Percentiles rank a stretch among this genome's conserved stretches.
Evolutionary conservation across 1,140 invertebrate species (phyloP).

Genomic region (Scylla paramamosain): DNA sequence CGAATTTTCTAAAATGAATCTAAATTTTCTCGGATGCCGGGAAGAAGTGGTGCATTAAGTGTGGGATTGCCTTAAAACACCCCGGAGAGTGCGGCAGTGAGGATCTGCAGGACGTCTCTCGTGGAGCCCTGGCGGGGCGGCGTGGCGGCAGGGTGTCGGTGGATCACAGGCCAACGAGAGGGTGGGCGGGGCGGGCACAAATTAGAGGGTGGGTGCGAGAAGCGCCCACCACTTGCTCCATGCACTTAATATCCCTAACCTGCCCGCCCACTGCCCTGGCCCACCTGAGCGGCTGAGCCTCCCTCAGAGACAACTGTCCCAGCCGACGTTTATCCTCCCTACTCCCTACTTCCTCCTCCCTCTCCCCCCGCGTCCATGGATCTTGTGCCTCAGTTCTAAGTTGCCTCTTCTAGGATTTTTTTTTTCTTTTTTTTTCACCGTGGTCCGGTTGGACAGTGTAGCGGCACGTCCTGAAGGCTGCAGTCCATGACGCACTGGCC

Average conservation of each 20-base stretch:
- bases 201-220: slow-evolving; percentile 71
- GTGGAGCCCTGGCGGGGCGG: not conserved
- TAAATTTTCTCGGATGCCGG: not conserved
- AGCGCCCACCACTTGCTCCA: slow-evolving; percentile 60
- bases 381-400: not conserved
- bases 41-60: not conserved
- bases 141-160: slow-evolving; percentile 36
- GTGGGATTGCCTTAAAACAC: not conserved
- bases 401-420: not conserved
- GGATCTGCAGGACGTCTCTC: not conserved
- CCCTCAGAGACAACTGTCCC: not conserved
- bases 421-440: no score
- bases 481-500: not conserved
- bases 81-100: not conserved
- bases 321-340: not conserved
- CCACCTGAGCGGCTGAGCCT: slow-evolving; percentile 55
- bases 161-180: slow-evolving; percentile 3
- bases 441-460: not conserved
- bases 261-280: slow-evolving; percentile 56
- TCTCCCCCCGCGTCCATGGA: not conserved
- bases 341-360: not conserved
- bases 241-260: slow-evolving; percentile 63
- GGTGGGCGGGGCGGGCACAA: slow-evolving; percentile 60
- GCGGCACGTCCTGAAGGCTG: not conserved
- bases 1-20: slow-evolving; percentile 15